Evolutionary conservation across 2,113 vertebrate genomes (phyloP), one percentile per base, ranked within the genome.

Genomic region (Scatophagus argus): DNA sequence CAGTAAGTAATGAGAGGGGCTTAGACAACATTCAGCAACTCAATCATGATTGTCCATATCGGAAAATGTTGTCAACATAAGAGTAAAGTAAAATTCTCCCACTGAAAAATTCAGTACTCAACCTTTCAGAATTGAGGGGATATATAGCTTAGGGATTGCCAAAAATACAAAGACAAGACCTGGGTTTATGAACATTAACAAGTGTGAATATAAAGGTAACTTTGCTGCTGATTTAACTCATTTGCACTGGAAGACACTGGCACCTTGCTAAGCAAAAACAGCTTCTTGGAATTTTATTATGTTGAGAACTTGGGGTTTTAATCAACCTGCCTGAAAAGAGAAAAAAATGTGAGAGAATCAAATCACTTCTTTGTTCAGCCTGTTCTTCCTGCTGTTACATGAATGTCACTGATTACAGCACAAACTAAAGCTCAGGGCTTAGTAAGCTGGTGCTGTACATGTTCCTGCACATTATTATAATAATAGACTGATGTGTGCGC

Each of bases 391-490:
- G 38, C 31, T 19, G 3, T 27, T 72, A 0, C 13, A 10, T 66
- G 17, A 79, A 44, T 19, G 13, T 72, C 5, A 27, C 41, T 6
- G 19, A 46, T 32, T 34, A 4, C 27, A 47, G 49, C 2, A 16
- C 36, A 70, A 61, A 38, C 19, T 32, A 38, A 63, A 70, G 54
- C 38, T 44, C 41, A n/a, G 8, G 14, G 55, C 65, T 82, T 75
- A 55, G 5, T 46, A 19, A 79, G 32, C 64, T 43, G 47, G 29
- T 71, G 38, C 36, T 44, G n/a, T 60, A 56, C 81, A 73, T 66
- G 84, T 85, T 77, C 29, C 25, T 77, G 49, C 79, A 86, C 51
- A 76, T 78, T 62, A 38, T 59, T 71, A 84, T 56, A 84, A 86
- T 76, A 46, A 56, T 31, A 19, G 19, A 69, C 58, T 82, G 19